Percentiles rank a stretch among this genome's conserved stretches.
These are phyloP conservation scores for Bombus pyrosoma DNA, from an alignment of 1,140 invertebrate genomes.

Conservation along the genomic window DNA sequence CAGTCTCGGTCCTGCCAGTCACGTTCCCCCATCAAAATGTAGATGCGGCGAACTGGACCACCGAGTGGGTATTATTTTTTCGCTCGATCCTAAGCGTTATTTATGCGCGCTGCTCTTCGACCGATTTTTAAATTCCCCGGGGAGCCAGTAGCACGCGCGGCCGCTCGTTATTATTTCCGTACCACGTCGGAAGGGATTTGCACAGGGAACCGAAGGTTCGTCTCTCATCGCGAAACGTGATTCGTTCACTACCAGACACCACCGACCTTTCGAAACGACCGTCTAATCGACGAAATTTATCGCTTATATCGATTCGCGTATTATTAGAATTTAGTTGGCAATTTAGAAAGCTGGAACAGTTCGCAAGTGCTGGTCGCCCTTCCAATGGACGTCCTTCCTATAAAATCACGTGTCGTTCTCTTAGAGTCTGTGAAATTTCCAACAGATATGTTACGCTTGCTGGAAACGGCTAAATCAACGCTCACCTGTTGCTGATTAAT, in stretches of 20 bases:
- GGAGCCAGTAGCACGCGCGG: neutral
- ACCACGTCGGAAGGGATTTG: slow-evolving; percentile 41
- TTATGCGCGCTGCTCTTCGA: slow-evolving; percentile 38
- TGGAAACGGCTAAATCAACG: slow-evolving; percentile 27
- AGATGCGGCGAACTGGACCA: neutral
- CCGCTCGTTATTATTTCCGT: slow-evolving; percentile 41
- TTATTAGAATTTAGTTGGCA: neutral
- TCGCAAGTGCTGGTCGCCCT: too few relatives aligned
- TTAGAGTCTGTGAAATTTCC: neutral
- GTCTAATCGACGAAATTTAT: neutral
- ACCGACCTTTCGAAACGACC: neutral
- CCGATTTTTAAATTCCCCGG: slow-evolving; percentile 10
- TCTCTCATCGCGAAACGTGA: slow-evolving; percentile 14
- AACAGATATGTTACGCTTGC: neutral
- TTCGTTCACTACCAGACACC: neutral
- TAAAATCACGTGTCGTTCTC: neutral
- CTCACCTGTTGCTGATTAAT: neutral
- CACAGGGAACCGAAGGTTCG: slow-evolving; percentile 23
- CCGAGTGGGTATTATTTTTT: slow-evolving; percentile 20
- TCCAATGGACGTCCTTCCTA: too few relatives aligned
- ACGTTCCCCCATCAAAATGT: neutral
- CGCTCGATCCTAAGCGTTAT: slow-evolving; percentile 38
- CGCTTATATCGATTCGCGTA: neutral
- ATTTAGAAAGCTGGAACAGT: neutral
- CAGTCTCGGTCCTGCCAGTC: neutral